Conservation (phyloP, 2,888 invertebrate genomes). For the Gonocerus acuteangulatus region DNA sequence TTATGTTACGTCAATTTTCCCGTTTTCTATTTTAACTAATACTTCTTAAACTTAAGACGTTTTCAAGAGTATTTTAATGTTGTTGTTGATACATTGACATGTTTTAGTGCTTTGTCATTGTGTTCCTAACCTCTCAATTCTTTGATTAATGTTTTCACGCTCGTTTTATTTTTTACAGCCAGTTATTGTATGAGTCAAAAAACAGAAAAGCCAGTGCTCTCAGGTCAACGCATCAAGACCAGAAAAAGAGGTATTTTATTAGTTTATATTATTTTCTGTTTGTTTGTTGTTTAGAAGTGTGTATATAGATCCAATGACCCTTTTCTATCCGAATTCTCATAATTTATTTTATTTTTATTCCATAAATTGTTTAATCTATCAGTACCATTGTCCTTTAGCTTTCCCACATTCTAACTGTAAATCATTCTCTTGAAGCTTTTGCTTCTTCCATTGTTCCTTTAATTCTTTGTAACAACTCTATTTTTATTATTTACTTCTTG, state of each 20-base stretch:
- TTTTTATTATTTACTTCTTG: not conserved
- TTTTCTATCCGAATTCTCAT: no score
- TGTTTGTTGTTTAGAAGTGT: conserved; percentile 9
- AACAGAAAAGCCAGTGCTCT: conserved; percentile 99
- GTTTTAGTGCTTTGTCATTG: conserved; percentile 10
- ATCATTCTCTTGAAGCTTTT: not conserved
- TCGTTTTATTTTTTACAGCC: conserved; percentile 54
- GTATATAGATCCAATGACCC: not conserved
- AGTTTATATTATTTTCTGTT: not conserved
- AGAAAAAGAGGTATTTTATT: conserved; percentile 90
- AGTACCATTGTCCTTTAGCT: not conserved
- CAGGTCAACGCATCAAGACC: conserved; percentile 99
- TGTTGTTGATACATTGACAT: not conserved
- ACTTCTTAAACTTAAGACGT: not conserved
- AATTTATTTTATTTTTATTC: no score
- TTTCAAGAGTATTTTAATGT: not conserved
- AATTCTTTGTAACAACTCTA: not conserved
- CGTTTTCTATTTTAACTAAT: not conserved
- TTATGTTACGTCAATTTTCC: not conserved
- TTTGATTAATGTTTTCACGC: not conserved
- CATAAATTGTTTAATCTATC: no score
- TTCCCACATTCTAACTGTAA: not conserved
- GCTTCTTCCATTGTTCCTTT: not conserved
- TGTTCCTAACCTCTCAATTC: conserved; percentile 7
- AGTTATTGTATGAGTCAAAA: conserved; percentile 99